Evolutionary conservation across 2,888 invertebrate genomes (phyloP).

Genomic region (Netelia inedita): DNA sequence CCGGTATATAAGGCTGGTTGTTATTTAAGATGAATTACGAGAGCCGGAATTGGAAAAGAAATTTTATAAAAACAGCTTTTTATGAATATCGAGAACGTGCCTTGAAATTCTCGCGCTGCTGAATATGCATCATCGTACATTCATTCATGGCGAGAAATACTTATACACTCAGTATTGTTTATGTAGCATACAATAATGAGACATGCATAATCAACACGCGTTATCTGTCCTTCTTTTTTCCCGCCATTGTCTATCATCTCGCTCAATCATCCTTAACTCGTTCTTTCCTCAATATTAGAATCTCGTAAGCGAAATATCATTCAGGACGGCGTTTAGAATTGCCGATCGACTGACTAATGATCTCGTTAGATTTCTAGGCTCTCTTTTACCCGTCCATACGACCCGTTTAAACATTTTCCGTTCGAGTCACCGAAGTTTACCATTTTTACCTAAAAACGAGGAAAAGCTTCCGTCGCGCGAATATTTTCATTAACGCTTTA

Average conservation of each 20-base stretch:
- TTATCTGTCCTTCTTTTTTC: constrained; percentile 17
- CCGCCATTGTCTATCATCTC: background rate
- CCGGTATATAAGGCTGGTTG: too few species aligned
- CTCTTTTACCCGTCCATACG: background rate
- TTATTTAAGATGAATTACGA: too few species aligned
- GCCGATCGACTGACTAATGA: background rate
- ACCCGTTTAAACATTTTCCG: too few species aligned
- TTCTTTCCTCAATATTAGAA: background rate
- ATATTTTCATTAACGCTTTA: background rate
- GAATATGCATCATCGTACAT: background rate
- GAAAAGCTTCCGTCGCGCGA: background rate
- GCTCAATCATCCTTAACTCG: background rate
- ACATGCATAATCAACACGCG: background rate
- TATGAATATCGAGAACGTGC: too few species aligned
- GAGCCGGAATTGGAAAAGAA: too few species aligned
- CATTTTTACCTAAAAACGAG: too few species aligned
- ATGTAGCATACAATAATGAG: background rate
- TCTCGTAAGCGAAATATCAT: constrained; percentile 41
- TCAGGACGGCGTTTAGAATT: constrained; percentile 31
- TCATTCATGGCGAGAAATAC: background rate
- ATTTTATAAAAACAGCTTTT: too few species aligned
- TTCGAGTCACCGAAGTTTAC: too few species aligned
- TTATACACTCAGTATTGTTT: background rate
- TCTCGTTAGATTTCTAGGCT: background rate
- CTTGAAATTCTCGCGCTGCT: too few species aligned